Evolutionary conservation across 2,797 vertebrate genomes (phyloP), one percentile per base, ranked within the genome.

Genomic region (Basileuterus tristriatus): DNA sequence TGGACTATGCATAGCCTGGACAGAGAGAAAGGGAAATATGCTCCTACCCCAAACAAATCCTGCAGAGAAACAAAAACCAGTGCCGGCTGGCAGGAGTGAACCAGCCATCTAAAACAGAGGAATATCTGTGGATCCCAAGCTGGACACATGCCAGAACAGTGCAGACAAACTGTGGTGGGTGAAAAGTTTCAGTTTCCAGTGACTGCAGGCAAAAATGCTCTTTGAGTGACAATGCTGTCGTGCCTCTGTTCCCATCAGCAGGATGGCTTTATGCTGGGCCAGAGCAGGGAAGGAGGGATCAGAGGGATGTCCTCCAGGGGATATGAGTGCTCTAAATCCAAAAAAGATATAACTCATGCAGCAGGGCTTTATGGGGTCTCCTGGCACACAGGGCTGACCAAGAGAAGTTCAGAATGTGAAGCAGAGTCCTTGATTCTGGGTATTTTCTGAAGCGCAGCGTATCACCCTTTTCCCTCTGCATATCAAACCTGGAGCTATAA

Each of bases 231-330:
- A 74, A 4, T 4, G 30, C 56, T 74, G 44, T 30, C 30, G 12
- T 37, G 37, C 21, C 41, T 53, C 32, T 60, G 49, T 8, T 81
- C 15, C 24, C 50, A 43, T 26, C 65, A 62, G 37, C 60, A 90
- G 23, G 30, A 58, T 46, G 26, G 0, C 0, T 70, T 64, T 1
- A 0, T 58, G 49, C 49, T 26, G 29, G 41, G 62, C 37, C 53
- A 56, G 8, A 58, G 43, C 65, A 71, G 11, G 3, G 39, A 58
- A 55, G 36, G n/a, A 88, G 30, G 47, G 27, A 56, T 56, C 9
- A 9, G 20, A 76, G 23, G 14, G 36, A 20, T 69, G 22, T 39
- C 4, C 22, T 93, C 23, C 50, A 69, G 53, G 32, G 15, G 1
- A 62, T 20, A 17, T 1, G 27, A 63, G 34, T 50, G 24, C 32